A percentile compares a stretch with the other conserved stretches of the same genome.
Conservation (phyloP, 2,888 invertebrate genomes). For the Synergus japonicus region DNA sequence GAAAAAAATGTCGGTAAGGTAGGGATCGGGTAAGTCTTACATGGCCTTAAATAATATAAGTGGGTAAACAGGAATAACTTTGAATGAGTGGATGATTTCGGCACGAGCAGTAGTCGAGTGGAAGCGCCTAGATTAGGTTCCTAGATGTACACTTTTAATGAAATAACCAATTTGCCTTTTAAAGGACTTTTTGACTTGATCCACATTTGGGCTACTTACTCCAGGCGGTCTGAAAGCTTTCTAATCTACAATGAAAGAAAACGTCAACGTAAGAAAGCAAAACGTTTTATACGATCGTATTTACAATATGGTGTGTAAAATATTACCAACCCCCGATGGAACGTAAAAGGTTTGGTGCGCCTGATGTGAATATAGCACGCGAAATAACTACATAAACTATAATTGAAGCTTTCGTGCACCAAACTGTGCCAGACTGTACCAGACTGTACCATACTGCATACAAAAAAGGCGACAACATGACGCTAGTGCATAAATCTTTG, state of each 20-base stretch:
- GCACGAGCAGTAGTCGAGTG: no score
- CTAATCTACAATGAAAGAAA: background rate
- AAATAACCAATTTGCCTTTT: background rate
- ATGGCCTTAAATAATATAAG: no score
- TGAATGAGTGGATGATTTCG: no score
- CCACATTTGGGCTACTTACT: background rate
- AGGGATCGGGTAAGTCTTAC: no score
- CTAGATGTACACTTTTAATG: background rate
- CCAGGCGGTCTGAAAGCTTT: background rate
- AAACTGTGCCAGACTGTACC: slow-evolving; percentile 47
- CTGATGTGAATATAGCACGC: background rate
- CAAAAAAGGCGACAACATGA: slow-evolving; percentile 35
- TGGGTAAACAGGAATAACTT: no score
- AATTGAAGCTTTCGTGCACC: slow-evolving; percentile 21
- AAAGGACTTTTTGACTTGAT: background rate
- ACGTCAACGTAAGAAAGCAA: background rate
- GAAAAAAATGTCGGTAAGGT: no score
- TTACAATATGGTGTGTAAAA: background rate
- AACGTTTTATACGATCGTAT: background rate
- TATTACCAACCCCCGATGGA: background rate
- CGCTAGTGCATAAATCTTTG: slow-evolving; percentile 47
- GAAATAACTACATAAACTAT: background rate
- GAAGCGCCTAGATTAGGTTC: no score
- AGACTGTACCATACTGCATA: slow-evolving; percentile 46
- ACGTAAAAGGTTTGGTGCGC: background rate